phyloP scores from a whole-genome alignment of 2,888 invertebrate species.

The Watsonalla binaria region DNA sequence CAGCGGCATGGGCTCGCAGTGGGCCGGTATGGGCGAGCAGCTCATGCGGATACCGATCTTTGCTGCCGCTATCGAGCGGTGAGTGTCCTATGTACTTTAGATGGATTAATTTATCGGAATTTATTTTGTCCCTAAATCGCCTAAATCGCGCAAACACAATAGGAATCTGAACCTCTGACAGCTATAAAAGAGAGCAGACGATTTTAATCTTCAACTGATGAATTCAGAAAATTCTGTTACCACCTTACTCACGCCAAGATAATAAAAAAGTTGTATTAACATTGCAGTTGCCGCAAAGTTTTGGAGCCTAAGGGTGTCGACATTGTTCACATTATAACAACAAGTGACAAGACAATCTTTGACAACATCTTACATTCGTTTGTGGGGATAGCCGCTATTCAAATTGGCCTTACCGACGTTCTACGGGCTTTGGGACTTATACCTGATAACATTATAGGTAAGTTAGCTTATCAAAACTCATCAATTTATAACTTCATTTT shows the following conservation, averaged over 20 bases:
- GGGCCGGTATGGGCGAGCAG: conserved; percentile 82
- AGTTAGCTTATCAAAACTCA: conserved; percentile 46
- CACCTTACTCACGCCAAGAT: no score
- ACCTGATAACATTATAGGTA: conserved; percentile 87
- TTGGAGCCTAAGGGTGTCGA: conserved; percentile 82
- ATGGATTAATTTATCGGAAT: no score
- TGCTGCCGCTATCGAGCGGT: conserved; percentile 71
- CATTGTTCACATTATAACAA: conserved; percentile 82
- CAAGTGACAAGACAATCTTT: conserved; percentile 72
- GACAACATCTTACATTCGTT: conserved; percentile 84
- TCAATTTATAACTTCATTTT: conserved; percentile 52
- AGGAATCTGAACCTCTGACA: no score
- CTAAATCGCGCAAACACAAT: no score
- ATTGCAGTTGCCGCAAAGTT: conserved; percentile 67
- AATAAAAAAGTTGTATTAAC: conserved; percentile 7
- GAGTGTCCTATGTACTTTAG: no score
- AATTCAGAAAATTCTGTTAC: no score
- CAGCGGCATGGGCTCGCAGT: conserved; percentile 86
- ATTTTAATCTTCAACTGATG: no score
- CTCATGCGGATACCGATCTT: conserved; percentile 82
- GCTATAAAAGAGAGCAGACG: no score
- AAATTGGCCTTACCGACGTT: conserved; percentile 75
- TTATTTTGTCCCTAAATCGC: no score
- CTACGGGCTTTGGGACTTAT: conserved; percentile 75
- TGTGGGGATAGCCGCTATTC: conserved; percentile 85